These are phyloP conservation scores for Alfaro cultratus DNA, from an alignment of 2,797 vertebrate species.

Conservation along the genomic window DNA sequence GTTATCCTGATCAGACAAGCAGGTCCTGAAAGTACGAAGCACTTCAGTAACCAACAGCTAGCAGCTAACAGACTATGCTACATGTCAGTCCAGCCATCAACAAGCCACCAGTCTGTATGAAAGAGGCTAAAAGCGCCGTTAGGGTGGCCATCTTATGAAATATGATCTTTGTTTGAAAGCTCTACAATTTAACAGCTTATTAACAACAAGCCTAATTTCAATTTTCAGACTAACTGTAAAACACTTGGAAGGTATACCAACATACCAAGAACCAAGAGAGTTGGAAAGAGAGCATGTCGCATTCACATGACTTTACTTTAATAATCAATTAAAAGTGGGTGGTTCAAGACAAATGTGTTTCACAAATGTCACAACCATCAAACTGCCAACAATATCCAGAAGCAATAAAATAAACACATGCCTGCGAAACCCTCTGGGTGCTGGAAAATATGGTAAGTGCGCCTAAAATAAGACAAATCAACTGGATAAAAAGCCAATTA, in stretches of 20 bases:
- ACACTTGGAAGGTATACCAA: background rate
- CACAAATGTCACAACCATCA: background rate
- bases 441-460: background rate
- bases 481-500: background rate
- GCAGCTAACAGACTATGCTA: background rate
- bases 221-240: background rate
- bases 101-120: background rate
- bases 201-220: background rate
- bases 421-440: background rate
- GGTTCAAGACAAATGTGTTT: background rate
- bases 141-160: background rate
- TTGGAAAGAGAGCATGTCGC: background rate
- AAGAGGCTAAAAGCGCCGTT: background rate
- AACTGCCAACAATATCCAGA: background rate
- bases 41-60: background rate
- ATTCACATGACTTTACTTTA: background rate
- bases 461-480: background rate
- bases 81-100: background rate
- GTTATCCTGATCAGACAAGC: background rate
- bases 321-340: constrained; percentile 2
- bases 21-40: background rate
- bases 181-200: background rate
- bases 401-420: background rate
- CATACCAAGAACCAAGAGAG: background rate
- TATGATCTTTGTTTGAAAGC: background rate